These are phyloP conservation scores for Oryzias celebensis DNA, from an alignment of 2,113 vertebrate species.

Conservation along the genomic window DNA sequence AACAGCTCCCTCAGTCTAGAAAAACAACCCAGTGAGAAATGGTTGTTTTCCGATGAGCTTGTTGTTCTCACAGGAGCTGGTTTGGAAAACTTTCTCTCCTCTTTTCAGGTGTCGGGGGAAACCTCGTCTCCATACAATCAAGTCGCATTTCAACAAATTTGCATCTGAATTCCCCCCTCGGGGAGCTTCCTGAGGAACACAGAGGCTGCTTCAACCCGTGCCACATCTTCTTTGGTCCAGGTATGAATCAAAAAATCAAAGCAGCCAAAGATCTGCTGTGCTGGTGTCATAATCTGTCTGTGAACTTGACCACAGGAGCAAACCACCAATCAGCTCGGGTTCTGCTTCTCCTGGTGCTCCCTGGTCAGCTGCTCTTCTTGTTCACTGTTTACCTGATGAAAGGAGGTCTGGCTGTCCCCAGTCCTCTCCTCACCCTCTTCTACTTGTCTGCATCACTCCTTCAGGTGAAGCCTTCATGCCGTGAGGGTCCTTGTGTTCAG, in stretches of 20 bases:
- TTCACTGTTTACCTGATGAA: constrained; percentile 83
- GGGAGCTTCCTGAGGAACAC: constrained; percentile 82
- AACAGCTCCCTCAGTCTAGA: too few relatives aligned
- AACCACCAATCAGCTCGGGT: constrained; percentile 88
- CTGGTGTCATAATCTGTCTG: not conserved
- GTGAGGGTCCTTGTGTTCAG: not conserved
- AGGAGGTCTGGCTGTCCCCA: constrained; percentile 74
- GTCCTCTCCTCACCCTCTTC: constrained; percentile 77
- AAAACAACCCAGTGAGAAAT: too few relatives aligned
- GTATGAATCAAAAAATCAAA: constrained; percentile 60
- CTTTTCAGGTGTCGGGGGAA: constrained; percentile 87
- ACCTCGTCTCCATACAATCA: constrained; percentile 91
- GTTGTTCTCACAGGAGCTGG: too few relatives aligned
- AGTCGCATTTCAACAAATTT: constrained; percentile 93
- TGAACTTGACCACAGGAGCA: constrained; percentile 70
- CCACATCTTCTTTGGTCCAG: constrained; percentile 85
- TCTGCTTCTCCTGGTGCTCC: constrained; percentile 85
- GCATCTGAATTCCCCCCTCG: constrained; percentile 83
- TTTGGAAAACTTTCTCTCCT: not conserved
- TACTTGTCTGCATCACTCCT: constrained; percentile 85
- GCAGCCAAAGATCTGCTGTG: not conserved
- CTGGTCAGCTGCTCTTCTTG: constrained; percentile 89
- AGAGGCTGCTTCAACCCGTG: constrained; percentile 82
- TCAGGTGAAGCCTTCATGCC: constrained; percentile 79
- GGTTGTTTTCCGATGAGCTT: too few relatives aligned